Evolutionary conservation across 2,888 invertebrate genomes (phyloP).

Genomic region (Hartigia nigra): DNA sequence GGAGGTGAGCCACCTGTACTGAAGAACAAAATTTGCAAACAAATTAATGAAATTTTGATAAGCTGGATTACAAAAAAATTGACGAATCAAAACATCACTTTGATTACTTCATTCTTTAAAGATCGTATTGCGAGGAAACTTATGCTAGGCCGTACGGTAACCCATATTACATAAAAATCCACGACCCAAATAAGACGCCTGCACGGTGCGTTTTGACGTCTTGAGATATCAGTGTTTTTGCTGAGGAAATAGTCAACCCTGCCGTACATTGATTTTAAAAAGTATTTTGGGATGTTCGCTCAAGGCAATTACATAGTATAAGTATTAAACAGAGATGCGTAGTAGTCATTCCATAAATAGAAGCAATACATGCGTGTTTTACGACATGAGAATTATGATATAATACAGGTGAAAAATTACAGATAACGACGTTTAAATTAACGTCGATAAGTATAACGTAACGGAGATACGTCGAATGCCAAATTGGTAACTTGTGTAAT

Average conservation of each 20-base stretch:
- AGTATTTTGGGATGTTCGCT: not conserved
- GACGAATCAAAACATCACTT: not conserved
- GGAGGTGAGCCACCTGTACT: constrained; percentile 51
- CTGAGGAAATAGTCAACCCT: not conserved
- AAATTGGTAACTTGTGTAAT: not conserved
- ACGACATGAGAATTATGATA: constrained; percentile 2
- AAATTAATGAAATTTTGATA: not conserved
- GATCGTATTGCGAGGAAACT: not conserved
- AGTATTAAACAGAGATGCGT: not conserved
- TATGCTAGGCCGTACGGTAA: not conserved
- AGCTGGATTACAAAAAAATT: not conserved
- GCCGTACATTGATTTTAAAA: not conserved
- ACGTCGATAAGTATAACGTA: constrained; percentile 24
- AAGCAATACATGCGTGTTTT: not conserved
- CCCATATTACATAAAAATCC: not conserved
- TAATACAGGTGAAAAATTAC: constrained; percentile 34
- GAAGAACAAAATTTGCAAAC: not conserved
- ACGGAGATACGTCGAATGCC: not conserved
- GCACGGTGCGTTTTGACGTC: not conserved
- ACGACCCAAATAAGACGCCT: not conserved
- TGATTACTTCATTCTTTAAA: not conserved
- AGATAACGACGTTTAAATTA: constrained; percentile 46
- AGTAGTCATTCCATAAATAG: not conserved
- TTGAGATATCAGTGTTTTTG: not conserved
- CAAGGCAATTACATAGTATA: not conserved